Evolutionary conservation across 2,113 vertebrate genomes (phyloP).

Genomic region (Sterna hirundo): DNA sequence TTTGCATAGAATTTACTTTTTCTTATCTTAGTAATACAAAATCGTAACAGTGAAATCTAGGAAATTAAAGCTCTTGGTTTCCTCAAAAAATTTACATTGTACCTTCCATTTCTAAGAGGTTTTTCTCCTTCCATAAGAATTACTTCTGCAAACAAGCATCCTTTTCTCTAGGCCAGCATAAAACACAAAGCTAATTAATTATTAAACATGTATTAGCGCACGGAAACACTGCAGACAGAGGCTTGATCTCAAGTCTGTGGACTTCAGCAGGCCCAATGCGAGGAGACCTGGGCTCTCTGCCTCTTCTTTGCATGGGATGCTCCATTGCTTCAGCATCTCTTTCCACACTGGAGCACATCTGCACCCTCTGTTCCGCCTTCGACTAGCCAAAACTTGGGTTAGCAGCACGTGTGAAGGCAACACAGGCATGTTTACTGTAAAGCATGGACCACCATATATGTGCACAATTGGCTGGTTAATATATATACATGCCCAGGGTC

Average conservation of each 20-base stretch:
- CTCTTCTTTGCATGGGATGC: neutral
- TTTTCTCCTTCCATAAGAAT: neutral
- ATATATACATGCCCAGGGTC: neutral
- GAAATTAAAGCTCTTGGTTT: neutral
- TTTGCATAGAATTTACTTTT: neutral
- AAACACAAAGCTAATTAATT: neutral
- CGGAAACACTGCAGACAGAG: neutral
- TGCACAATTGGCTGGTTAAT: neutral
- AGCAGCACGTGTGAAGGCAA: neutral
- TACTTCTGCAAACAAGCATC: neutral
- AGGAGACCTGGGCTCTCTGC: neutral
- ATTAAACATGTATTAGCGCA: neutral
- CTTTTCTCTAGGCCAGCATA: neutral
- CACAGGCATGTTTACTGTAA: neutral
- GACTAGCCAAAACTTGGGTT: neutral
- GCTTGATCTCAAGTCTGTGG: neutral
- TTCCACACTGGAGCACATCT: neutral
- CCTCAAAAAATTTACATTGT: neutral
- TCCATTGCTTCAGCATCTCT: neutral
- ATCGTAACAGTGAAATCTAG: neutral
- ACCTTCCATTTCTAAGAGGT: neutral
- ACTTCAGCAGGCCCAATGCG: rapidly evolving
- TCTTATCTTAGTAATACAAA: neutral
- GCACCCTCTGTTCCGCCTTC: neutral
- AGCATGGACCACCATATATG: neutral